A percentile compares a stretch with the other conserved stretches of the same genome.
Conservation (phyloP, 2,888 invertebrate genomes). For the Drosophila affinis region DNA sequence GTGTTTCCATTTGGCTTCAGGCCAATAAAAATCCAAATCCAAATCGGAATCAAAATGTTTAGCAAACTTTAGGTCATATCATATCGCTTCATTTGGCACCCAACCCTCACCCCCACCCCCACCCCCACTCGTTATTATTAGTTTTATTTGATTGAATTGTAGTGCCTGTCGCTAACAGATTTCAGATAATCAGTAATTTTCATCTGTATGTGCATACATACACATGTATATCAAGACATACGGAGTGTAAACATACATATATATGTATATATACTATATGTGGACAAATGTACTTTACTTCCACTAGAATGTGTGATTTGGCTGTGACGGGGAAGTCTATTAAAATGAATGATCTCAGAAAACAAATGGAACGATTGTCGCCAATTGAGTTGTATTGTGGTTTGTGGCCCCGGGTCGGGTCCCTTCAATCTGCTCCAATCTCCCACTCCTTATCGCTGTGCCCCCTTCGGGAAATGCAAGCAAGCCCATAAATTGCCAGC, state of each 20-base stretch:
- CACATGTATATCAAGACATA: background rate
- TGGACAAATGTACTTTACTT: background rate
- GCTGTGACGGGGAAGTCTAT: conserved; percentile 58
- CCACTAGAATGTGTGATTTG: conserved; percentile 10
- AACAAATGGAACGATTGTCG: conserved; percentile 63
- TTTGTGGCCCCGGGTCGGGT: background rate
- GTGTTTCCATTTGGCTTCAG: conserved; percentile 52
- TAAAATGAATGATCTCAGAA: conserved; percentile 72
- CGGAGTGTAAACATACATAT: too few relatives aligned
- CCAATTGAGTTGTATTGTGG: conserved; percentile 59
- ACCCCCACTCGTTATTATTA: conserved; percentile 36
- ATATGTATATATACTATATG: background rate
- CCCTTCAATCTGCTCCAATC: background rate
- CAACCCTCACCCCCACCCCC: conserved; percentile 23
- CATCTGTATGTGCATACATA: too few relatives aligned
- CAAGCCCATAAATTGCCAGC: conserved; percentile 24
- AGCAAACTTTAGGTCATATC: conserved; percentile 36
- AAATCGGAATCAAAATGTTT: conserved; percentile 40
- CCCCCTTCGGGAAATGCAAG: conserved; percentile 21
- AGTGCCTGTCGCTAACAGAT: conserved; percentile 59
- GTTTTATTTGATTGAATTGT: conserved; percentile 66
- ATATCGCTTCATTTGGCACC: conserved; percentile 9
- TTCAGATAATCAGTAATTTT: conserved; percentile 51
- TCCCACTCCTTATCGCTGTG: conserved; percentile 49
- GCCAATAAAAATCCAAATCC: conserved; percentile 34